phyloP scores from a whole-genome alignment of 1,140 invertebrate species.

The Epicauta chinensis region DNA sequence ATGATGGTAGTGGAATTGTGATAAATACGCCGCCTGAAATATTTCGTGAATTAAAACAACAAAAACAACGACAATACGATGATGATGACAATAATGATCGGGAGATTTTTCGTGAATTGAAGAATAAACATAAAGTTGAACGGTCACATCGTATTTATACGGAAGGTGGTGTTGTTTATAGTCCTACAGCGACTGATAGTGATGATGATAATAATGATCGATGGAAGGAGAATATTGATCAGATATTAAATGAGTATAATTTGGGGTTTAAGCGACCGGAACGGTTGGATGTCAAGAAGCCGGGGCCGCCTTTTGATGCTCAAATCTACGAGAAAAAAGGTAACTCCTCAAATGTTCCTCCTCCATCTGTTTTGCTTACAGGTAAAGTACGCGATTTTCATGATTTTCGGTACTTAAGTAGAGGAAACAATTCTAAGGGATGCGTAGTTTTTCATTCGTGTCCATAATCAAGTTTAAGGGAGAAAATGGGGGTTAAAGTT shows the following conservation, averaged over 20 bases:
- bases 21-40: conserved; percentile 14
- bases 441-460: no score
- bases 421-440: no score
- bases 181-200: conserved; percentile 9
- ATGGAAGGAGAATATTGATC: conserved; percentile 44
- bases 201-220: conserved; percentile 10
- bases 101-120: conserved; percentile 33
- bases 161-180: conserved; percentile 56
- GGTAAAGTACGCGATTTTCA: no score
- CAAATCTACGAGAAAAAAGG: no score
- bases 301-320: conserved; percentile 69
- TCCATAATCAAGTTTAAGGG: no score
- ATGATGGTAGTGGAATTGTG: conserved; percentile 18
- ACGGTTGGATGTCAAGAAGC: conserved; percentile 91
- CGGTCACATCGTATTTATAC: conserved; percentile 47
- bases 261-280: conserved; percentile 77
- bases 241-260: conserved; percentile 48
- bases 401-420: no score
- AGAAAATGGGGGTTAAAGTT: no score
- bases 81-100: conserved; percentile 7
- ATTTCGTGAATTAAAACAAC: conserved; percentile 21
- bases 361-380: no score
- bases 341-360: no score
- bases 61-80: conserved; percentile 1
- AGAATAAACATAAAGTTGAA: conserved; percentile 20